phyloP scores from a whole-genome alignment of 2,888 invertebrate species.

The Dendrolimus houi region DNA sequence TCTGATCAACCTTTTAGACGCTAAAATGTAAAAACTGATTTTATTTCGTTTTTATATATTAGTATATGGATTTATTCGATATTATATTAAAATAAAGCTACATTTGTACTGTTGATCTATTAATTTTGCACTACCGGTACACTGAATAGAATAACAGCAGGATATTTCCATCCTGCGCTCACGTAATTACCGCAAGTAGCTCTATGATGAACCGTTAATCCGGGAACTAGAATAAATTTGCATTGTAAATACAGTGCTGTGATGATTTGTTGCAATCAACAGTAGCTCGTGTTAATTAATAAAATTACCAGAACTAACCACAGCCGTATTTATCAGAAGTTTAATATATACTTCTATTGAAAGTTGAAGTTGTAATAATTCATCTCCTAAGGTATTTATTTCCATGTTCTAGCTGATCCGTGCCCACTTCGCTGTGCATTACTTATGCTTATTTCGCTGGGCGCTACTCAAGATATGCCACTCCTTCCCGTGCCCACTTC shows the following conservation, averaged over 20 bases:
- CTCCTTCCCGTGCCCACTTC: no score
- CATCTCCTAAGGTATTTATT: no score
- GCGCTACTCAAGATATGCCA: no score
- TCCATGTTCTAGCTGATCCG: no score
- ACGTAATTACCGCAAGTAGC: conserved; percentile 61
- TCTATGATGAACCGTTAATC: conserved; percentile 62
- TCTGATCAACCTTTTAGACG: no score
- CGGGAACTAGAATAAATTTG: conserved; percentile 65
- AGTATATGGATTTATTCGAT: conserved; percentile 1
- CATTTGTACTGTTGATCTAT: background rate
- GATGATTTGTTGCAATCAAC: background rate
- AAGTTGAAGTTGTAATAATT: no score
- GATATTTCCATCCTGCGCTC: conserved; percentile 29
- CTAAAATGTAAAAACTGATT: no score
- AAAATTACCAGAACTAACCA: background rate
- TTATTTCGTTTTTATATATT: no score
- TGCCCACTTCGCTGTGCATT: no score
- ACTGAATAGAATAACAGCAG: conserved; percentile 13
- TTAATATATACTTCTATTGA: no score
- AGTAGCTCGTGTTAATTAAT: background rate
- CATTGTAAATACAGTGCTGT: conserved; percentile 36
- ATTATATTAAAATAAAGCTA: background rate
- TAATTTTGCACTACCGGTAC: conserved; percentile 1
- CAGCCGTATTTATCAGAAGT: no score
- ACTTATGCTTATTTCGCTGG: no score